Base-by-base conservation (phyloP, 2,888 invertebrate species). In the Meiosimyza decipiens region DNA sequence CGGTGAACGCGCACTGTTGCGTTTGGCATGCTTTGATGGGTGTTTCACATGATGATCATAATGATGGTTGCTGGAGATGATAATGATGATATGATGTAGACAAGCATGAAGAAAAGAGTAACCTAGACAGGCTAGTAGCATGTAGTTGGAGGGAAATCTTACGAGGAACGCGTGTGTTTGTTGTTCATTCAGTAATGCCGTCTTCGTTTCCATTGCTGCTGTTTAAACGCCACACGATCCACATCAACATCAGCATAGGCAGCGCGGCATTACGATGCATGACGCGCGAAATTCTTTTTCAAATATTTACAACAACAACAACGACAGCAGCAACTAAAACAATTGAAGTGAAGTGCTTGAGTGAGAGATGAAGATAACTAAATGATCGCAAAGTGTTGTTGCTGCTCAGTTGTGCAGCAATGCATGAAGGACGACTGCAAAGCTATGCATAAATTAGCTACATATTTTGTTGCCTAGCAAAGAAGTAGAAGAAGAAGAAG, bases 401-500 rank as follows among this genome's bases (percentile, higher is more conserved):
- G 54, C 54, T 54, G 33, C 54, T 33, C 22, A 40, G 71, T 73
- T 76, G 76, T 74, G 73, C 80, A 82, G 78, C 79, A 79, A 78
- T 80, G 83, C 83, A 79, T 85, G 85, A 84, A 83, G 82, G 83
- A 81, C 81, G 83, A 78, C 79, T 79, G 81, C 79, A 76, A 59
- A 59, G 51, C 63, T 75, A 73, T 69, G 73, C 73, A 69, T 71
- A 55, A 70, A 62, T 63, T 57, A 28, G 28, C 28, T 28, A 28
- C 28, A 28, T 4, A 28, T 28, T 2, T 28, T 4, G 28, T 70
- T 71, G 50, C 71, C 47, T 6, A 71, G 71, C 65, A 50, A 64
- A 55, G 59, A 60, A 55, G 47, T 3, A 63, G 15, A 57, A 66
- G 55, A 72, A 74, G 60, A 73, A 74, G 60, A 59, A 76, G 71